phyloP scores from a whole-genome alignment of 1,140 invertebrate species.

The Drosophila willistoni region DNA sequence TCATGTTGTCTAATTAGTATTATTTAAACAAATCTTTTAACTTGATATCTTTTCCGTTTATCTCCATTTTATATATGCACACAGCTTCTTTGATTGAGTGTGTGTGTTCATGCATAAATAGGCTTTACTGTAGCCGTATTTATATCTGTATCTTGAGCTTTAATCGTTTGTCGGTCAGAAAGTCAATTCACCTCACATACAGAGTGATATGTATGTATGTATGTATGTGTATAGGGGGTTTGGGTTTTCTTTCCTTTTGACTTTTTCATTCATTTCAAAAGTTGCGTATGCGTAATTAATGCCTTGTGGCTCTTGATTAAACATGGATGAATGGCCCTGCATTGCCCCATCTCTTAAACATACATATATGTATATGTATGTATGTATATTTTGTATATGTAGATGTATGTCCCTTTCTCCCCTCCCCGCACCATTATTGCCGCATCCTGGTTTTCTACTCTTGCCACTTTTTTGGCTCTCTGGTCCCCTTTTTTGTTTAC shows the following conservation, averaged over 20 bases:
- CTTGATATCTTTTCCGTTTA: no score
- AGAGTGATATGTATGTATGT: no score
- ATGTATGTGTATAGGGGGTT: not conserved
- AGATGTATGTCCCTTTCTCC: not conserved
- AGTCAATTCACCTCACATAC: constrained; percentile 6
- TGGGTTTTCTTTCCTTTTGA: constrained; percentile 33
- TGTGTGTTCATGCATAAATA: not conserved
- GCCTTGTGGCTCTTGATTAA: constrained; percentile 59
- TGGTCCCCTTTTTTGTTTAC: constrained; percentile 10
- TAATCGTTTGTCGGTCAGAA: constrained; percentile 12
- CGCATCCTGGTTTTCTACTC: not conserved
- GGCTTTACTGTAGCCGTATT: not conserved
- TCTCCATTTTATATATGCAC: no score
- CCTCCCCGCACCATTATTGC: constrained; percentile 25
- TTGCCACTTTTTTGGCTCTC: constrained; percentile 12
- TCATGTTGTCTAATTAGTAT: no score
- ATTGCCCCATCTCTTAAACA: not conserved
- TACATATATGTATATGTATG: not conserved
- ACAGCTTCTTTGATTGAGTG: no score
- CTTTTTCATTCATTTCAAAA: constrained; percentile 33
- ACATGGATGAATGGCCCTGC: constrained; percentile 29
- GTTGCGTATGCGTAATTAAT: constrained; percentile 73
- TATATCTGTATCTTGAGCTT: not conserved
- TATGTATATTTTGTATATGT: no score
- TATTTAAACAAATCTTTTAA: no score